phyloP scores from a whole-genome alignment of 2,113 vertebrate species.

The Orthonyx spaldingii region DNA sequence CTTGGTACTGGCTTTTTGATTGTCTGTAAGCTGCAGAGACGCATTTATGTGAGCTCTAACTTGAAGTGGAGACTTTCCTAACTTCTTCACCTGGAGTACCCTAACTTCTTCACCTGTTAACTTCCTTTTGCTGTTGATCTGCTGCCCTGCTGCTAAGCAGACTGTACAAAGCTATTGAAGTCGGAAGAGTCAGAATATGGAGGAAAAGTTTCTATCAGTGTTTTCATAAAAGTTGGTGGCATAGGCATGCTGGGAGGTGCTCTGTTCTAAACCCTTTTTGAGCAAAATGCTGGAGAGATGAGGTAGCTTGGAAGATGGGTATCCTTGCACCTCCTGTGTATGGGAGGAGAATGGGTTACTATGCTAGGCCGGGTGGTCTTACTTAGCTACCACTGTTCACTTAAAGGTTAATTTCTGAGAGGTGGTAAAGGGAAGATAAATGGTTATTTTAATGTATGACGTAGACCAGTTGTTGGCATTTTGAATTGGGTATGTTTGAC shows the following conservation, averaged over 20 bases:
- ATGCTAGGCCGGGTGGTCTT: neutral
- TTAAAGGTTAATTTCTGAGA: neutral
- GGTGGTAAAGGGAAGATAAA: neutral
- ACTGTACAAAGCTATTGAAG: accelerated
- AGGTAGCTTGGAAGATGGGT: neutral
- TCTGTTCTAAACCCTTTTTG: neutral
- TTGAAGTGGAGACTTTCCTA: neutral
- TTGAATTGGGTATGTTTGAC: neutral
- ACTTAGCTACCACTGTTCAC: neutral
- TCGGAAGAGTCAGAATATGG: neutral
- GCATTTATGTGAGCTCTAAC: neutral
- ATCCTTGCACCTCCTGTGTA: neutral
- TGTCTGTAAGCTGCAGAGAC: neutral
- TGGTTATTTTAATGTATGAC: neutral
- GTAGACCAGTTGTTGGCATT: neutral
- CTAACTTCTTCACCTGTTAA: neutral
- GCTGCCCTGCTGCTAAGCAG: neutral
- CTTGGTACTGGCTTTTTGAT: neutral
- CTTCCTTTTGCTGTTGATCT: neutral
- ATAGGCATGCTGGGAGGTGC: neutral
- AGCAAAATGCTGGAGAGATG: neutral
- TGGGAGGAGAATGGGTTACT: neutral
- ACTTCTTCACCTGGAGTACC: neutral
- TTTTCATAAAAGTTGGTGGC: neutral
- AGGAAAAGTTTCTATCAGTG: neutral